Percentiles rank a stretch among this genome's conserved stretches.
These are phyloP conservation scores for Geotrypetes seraphini DNA, from an alignment of 2,797 vertebrate species.

Conservation along the genomic window DNA sequence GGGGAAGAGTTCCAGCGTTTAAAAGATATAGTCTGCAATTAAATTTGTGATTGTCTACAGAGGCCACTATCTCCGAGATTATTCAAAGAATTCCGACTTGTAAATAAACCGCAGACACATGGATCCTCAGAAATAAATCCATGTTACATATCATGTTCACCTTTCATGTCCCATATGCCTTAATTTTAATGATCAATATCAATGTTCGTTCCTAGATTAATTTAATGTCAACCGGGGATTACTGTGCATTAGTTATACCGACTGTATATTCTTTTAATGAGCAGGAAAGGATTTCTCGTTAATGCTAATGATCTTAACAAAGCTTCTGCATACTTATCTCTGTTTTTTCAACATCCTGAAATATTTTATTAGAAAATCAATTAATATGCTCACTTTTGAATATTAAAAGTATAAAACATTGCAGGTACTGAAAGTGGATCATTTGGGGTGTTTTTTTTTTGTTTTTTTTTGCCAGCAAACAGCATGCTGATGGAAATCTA, in stretches of 20 bases:
- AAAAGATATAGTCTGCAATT: not conserved
- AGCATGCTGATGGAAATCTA: constrained; percentile 8
- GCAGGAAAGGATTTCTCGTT: constrained; percentile 87
- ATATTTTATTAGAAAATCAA: constrained; percentile 71
- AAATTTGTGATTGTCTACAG: not conserved
- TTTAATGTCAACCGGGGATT: constrained; percentile 88
- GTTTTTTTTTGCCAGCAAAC: constrained; percentile 19
- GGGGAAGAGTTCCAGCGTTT: not conserved
- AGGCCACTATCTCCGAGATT: not conserved
- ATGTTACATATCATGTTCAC: constrained; percentile 28
- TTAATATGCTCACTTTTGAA: constrained; percentile 59
- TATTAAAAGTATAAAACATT: constrained; percentile 40
- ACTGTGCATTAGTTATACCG: constrained; percentile 96
- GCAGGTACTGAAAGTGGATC: constrained; percentile 28
- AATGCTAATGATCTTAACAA: constrained; percentile 83
- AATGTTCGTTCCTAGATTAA: constrained; percentile 69
- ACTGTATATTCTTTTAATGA: constrained; percentile 93
- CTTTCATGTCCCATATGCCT: constrained; percentile 22
- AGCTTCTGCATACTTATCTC: constrained; percentile 76
- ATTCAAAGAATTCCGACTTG: constrained; percentile 4
- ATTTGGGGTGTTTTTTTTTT: no score
- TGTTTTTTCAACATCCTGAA: constrained; percentile 76
- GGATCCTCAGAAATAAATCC: constrained; percentile 16
- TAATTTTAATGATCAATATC: constrained; percentile 59
- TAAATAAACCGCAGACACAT: not conserved